Evolutionary conservation across 2,113 vertebrate species (phyloP).

Genomic region (Elgaria multicarinata): DNA sequence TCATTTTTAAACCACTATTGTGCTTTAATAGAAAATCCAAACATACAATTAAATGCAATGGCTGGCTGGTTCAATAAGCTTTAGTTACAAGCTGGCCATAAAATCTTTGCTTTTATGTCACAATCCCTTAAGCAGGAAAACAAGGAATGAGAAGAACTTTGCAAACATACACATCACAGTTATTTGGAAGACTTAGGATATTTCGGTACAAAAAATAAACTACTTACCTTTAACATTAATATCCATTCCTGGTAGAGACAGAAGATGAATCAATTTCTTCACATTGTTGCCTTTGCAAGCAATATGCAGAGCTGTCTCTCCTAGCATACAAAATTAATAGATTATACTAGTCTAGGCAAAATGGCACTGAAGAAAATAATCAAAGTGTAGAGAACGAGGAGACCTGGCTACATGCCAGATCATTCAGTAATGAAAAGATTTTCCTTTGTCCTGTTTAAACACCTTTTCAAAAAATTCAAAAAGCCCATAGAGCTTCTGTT

Average conservation of each 20-base stretch:
- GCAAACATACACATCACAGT: conserved; percentile 27
- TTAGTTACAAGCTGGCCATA: background rate
- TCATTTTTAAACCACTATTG: background rate
- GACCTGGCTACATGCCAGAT: conserved; percentile 71
- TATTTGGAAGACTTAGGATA: conserved; percentile 41
- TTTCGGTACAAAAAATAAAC: conserved; percentile 55
- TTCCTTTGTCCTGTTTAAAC: conserved; percentile 74
- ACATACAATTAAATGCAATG: conserved; percentile 5
- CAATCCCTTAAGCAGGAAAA: conserved; percentile 28
- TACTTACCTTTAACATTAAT: conserved; percentile 94
- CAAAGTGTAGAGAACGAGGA: conserved; percentile 76
- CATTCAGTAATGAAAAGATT: conserved; percentile 75
- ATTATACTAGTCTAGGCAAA: conserved; percentile 77
- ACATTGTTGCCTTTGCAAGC: conserved; percentile 94
- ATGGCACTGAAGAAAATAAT: conserved; percentile 79
- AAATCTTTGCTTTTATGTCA: background rate
- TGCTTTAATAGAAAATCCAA: background rate
- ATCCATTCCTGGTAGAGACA: conserved; percentile 86
- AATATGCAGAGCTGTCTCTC: conserved; percentile 93
- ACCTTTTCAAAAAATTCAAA: conserved; percentile 62
- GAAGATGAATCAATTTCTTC: conserved; percentile 87
- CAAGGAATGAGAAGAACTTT: conserved; percentile 30
- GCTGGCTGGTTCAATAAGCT: conserved; percentile 3
- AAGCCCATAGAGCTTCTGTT: conserved; percentile 71
- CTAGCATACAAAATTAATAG: conserved; percentile 86